Conservation (phyloP, 2,888 invertebrate species). For the Villa cingulata region DNA sequence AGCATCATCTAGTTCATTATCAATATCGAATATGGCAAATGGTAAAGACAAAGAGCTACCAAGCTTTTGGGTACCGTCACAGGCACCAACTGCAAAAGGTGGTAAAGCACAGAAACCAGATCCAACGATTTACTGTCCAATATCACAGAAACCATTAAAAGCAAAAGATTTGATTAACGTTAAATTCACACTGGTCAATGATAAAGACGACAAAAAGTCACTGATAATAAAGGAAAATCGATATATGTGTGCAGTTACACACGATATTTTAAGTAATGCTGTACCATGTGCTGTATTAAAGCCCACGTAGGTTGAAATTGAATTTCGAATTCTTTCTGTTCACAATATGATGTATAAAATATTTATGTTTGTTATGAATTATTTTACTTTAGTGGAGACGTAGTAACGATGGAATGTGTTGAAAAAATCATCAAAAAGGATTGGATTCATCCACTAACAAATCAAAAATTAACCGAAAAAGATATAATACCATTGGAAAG, state of each 20-base stretch:
- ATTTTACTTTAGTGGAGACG: slow-evolving; percentile 62
- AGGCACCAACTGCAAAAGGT: slow-evolving; percentile 71
- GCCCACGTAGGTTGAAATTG: slow-evolving; percentile 60
- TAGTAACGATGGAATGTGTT: slow-evolving; percentile 91
- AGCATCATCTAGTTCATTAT: slow-evolving; percentile 32
- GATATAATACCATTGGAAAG: slow-evolving; percentile 89
- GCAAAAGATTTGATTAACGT: slow-evolving; percentile 86
- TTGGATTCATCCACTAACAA: slow-evolving; percentile 88
- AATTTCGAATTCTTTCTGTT: neutral
- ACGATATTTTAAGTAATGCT: slow-evolving; percentile 88
- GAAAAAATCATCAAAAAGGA: slow-evolving; percentile 94
- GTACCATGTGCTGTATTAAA: slow-evolving; percentile 86
- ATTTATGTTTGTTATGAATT: neutral
- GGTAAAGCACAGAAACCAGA: slow-evolving; percentile 58
- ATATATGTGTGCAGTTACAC: slow-evolving; percentile 96
- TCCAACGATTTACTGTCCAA: slow-evolving; percentile 56
- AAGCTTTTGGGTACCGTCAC: slow-evolving; percentile 93
- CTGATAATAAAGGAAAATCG: slow-evolving; percentile 79
- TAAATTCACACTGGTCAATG: slow-evolving; percentile 82
- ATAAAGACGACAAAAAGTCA: slow-evolving; percentile 74
- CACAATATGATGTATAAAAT: neutral
- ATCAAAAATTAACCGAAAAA: slow-evolving; percentile 66
- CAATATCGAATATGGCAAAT: slow-evolving; percentile 67
- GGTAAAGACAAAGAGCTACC: slow-evolving; percentile 71
- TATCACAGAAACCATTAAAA: slow-evolving; percentile 72